Evolutionary conservation across 2,113 vertebrate species (phyloP).

Genomic region (Axis porcinus): DNA sequence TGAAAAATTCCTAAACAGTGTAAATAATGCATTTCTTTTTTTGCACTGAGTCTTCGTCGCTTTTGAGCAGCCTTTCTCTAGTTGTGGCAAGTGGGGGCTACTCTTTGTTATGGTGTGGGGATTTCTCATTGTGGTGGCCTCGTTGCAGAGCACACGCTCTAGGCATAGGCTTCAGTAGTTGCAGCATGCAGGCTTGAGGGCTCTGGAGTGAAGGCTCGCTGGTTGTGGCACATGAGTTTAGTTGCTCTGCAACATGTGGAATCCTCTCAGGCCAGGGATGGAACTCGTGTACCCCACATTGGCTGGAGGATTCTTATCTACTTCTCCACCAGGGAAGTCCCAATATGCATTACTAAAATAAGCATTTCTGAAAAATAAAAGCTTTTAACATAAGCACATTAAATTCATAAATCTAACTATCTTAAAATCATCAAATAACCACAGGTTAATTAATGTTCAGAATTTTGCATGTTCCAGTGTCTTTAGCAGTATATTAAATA

Average conservation of each 20-base stretch:
- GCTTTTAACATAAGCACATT: not conserved
- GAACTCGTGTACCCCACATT: not conserved
- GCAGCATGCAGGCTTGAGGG: not conserved
- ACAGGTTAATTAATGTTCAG: not conserved
- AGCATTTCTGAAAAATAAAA: not conserved
- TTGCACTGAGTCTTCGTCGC: not conserved
- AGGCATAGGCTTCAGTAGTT: not conserved
- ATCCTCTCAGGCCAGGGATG: not conserved
- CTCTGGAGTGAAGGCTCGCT: not conserved
- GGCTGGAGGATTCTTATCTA: not conserved
- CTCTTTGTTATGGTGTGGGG: not conserved
- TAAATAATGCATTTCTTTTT: not conserved
- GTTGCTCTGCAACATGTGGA: not conserved
- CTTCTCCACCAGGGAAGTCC: not conserved
- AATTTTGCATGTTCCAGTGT: not conserved
- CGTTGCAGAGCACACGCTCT: not conserved
- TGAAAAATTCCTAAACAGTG: not conserved
- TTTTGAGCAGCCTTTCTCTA: not conserved
- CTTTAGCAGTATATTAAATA: not conserved
- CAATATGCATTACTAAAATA: not conserved
- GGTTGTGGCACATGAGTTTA: not conserved
- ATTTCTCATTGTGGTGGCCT: not conserved
- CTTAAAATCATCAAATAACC: slow-evolving; percentile 9
- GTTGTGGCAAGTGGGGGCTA: not conserved
- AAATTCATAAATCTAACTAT: not conserved